phyloP scores from a whole-genome alignment of 2,113 vertebrate genomes.

The Boleophthalmus pectinirostris region DNA sequence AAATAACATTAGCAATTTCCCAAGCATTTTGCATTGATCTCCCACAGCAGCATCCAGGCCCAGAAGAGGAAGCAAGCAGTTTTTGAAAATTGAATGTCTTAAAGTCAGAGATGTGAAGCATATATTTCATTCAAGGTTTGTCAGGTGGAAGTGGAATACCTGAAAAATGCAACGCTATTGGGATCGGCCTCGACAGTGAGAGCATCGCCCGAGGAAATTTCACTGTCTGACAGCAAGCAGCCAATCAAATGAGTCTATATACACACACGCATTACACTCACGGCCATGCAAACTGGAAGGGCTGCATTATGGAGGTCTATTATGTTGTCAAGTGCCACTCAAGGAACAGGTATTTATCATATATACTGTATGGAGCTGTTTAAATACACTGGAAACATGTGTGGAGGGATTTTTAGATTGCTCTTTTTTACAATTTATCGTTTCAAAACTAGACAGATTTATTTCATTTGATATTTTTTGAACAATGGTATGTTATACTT shows the following conservation, averaged over 20 bases:
- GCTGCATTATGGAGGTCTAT: slow-evolving; percentile 22
- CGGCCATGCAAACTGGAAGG: slow-evolving; percentile 18
- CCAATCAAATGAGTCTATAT: slow-evolving; percentile 9
- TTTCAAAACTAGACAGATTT: background rate
- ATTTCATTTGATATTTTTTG: slow-evolving; percentile 2
- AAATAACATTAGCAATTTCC: slow-evolving; percentile 74
- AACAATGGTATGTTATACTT: background rate
- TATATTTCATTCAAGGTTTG: slow-evolving; percentile 57
- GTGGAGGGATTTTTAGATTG: background rate
- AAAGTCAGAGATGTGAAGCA: slow-evolving; percentile 50
- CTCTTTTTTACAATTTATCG: slow-evolving; percentile 15
- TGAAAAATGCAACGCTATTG: slow-evolving; percentile 57
- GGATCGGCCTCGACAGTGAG: slow-evolving; percentile 51
- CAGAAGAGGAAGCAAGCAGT: slow-evolving; percentile 41
- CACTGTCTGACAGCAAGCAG: slow-evolving; percentile 27
- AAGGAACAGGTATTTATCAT: slow-evolving; percentile 18
- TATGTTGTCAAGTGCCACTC: slow-evolving; percentile 29
- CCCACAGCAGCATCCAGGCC: slow-evolving; percentile 50
- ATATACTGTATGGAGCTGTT: slow-evolving; percentile 10
- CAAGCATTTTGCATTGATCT: slow-evolving; percentile 70
- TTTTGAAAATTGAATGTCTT: slow-evolving; percentile 64
- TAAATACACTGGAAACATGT: slow-evolving; percentile 28
- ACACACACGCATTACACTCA: slow-evolving; percentile 16
- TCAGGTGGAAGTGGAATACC: slow-evolving; percentile 42
- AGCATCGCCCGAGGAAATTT: slow-evolving; percentile 46